A percentile compares a stretch with the other conserved stretches of the same genome.
phyloP scores from a whole-genome alignment of 1,140 invertebrate genomes.

The Anoplophora glabripennis region DNA sequence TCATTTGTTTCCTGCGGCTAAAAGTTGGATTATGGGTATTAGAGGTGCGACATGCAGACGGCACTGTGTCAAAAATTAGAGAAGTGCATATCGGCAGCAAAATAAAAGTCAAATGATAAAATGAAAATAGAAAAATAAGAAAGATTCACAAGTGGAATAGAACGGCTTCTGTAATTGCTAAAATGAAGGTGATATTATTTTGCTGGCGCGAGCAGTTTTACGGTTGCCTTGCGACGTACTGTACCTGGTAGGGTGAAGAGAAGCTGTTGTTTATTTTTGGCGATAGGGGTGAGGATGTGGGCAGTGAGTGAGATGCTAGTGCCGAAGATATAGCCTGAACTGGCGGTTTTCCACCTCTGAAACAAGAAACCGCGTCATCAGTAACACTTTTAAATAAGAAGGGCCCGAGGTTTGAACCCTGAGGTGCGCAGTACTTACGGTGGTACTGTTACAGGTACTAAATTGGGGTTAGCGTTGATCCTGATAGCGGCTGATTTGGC shows the following conservation, averaged over 20 bases:
- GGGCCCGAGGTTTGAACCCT: not conserved
- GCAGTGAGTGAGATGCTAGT: slow-evolving; percentile 51
- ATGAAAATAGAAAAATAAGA: not conserved
- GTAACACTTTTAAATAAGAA: not conserved
- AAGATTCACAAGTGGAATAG: not conserved
- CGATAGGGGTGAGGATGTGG: slow-evolving; percentile 53
- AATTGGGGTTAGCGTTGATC: slow-evolving; percentile 70
- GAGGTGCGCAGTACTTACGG: slow-evolving; percentile 62
- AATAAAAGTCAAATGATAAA: not conserved
- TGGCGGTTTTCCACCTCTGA: slow-evolving; percentile 60
- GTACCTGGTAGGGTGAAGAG: slow-evolving; percentile 43
- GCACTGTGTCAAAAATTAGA: slow-evolving; percentile 14
- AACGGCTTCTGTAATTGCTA: not conserved
- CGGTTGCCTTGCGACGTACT: not conserved
- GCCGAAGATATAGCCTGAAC: slow-evolving; percentile 65
- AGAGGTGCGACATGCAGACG: slow-evolving; percentile 25
- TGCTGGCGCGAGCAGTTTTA: not conserved
- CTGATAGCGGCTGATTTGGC: slow-evolving; percentile 84
- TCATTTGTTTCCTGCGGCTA: slow-evolving; percentile 6
- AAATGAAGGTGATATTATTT: not conserved
- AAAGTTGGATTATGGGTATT: not conserved
- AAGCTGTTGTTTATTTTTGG: slow-evolving; percentile 49
- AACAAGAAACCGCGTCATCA: slow-evolving; percentile 14
- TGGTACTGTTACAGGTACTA: slow-evolving; percentile 75
- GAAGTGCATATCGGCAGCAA: not conserved